Conservation (phyloP, 2,113 vertebrate species). For the Percopsis transmontana region DNA sequence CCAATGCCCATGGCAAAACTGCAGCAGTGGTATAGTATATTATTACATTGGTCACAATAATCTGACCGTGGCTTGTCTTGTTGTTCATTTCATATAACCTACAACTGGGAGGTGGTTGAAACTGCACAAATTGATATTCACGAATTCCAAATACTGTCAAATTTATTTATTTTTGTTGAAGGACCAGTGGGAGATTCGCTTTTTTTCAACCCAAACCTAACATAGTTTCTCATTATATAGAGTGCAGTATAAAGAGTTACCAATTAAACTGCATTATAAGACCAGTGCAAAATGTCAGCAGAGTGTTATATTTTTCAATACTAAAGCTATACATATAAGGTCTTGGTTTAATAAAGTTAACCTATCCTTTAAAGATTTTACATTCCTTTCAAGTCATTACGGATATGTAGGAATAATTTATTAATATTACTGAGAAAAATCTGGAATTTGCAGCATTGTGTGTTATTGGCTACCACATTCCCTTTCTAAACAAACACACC, state of each 20-base stretch:
- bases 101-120: conserved; percentile 25
- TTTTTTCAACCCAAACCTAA: neutral
- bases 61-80: conserved; percentile 39
- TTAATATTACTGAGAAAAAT: neutral
- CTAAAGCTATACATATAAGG: no score
- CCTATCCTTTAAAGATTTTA: no score
- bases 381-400: no score
- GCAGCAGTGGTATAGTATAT: conserved; percentile 56
- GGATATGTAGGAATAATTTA: no score
- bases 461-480: conserved; percentile 22
- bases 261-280: no score
- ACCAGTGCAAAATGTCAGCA: no score
- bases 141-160: neutral
- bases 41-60: conserved; percentile 21
- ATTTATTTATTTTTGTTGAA: neutral
- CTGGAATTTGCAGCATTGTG: neutral
- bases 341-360: no score
- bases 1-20: conserved; percentile 33
- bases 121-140: conserved; percentile 19
- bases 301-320: no score
- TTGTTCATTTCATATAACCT: conserved; percentile 26
- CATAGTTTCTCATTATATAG: no score
- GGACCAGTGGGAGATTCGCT: no score
- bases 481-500: neutral
- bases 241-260: neutral